Conservation (phyloP, 2,113 vertebrate genomes). For the Cygnus buccinator region DNA sequence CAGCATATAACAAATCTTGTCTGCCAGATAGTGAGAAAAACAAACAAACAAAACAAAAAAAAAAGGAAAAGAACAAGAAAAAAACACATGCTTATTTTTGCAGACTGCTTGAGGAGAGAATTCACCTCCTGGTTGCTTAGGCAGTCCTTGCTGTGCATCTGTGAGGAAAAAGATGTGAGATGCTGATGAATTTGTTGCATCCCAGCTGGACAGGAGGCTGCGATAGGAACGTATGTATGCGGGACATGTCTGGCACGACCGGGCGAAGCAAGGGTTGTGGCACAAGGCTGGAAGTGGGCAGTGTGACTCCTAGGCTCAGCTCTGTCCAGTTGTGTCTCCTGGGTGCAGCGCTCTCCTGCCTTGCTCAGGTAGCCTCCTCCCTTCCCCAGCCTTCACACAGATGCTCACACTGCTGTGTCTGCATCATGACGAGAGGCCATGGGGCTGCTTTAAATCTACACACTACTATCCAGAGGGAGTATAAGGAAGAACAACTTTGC, state of each 20-base stretch:
- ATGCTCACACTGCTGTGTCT: neutral
- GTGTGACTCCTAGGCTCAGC: neutral
- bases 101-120: neutral
- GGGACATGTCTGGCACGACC: neutral
- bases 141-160: neutral
- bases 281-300: neutral
- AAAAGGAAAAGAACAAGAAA: too few relatives aligned
- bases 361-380: neutral
- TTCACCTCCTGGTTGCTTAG: neutral
- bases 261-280: neutral
- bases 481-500: neutral
- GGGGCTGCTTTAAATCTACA: neutral
- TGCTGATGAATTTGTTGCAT: neutral
- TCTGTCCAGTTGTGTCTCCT: neutral
- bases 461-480: neutral
- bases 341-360: neutral
- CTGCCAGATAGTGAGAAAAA: neutral
- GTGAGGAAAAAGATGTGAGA: neutral
- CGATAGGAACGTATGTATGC: neutral
- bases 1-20: neutral
- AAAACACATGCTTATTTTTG: neutral
- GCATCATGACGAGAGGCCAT: rapidly evolving
- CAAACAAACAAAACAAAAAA: neutral
- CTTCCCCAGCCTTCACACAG: rapidly evolving
- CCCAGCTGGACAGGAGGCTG: neutral